Conservation (phyloP, 1,140 invertebrate species). For the Sarcophaga bullata region DNA sequence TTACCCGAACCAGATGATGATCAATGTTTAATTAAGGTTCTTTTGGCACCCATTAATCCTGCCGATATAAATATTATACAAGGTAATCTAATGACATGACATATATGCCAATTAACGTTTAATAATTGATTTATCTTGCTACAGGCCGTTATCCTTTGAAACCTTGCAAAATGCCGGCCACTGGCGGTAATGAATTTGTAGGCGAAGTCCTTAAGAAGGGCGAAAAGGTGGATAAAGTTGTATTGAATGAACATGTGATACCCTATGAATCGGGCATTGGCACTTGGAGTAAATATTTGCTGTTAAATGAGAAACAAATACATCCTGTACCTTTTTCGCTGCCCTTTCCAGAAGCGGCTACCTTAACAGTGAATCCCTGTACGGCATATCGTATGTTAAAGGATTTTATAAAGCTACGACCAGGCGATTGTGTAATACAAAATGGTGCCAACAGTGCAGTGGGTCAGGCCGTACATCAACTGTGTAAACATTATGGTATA, state of each 20-base stretch:
- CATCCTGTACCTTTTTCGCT: slow-evolving; percentile 75
- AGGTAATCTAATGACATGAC: slow-evolving; percentile 68
- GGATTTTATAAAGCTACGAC: slow-evolving; percentile 83
- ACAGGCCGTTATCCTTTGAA: slow-evolving; percentile 69
- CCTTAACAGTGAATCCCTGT: slow-evolving; percentile 90
- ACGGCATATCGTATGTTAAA: slow-evolving; percentile 95
- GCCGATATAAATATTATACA: slow-evolving; percentile 98
- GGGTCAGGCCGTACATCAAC: slow-evolving; percentile 93
- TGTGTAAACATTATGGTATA: slow-evolving; percentile 79
- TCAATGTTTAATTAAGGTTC: slow-evolving; percentile 82
- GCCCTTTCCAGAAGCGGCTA: slow-evolving; percentile 80
- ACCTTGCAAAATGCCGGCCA: slow-evolving; percentile 77
- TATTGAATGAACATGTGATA: slow-evolving; percentile 84
- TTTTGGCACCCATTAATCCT: slow-evolving; percentile 93
- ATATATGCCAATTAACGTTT: too few species aligned
- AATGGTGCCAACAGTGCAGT: slow-evolving; percentile 97
- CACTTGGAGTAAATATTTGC: slow-evolving; percentile 83
- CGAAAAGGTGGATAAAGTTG: slow-evolving; percentile 71
- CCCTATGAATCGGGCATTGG: slow-evolving; percentile 77
- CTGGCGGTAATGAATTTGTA: slow-evolving; percentile 92
- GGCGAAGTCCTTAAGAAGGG: slow-evolving; percentile 82
- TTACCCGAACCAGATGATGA: slow-evolving; percentile 67
- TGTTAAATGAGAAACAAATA: slow-evolving; percentile 72
- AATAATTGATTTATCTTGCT: background rate
- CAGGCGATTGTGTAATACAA: slow-evolving; percentile 89